These are phyloP conservation scores for Cephus sareptanus DNA, from an alignment of 2,888 invertebrate species.

Conservation along the genomic window DNA sequence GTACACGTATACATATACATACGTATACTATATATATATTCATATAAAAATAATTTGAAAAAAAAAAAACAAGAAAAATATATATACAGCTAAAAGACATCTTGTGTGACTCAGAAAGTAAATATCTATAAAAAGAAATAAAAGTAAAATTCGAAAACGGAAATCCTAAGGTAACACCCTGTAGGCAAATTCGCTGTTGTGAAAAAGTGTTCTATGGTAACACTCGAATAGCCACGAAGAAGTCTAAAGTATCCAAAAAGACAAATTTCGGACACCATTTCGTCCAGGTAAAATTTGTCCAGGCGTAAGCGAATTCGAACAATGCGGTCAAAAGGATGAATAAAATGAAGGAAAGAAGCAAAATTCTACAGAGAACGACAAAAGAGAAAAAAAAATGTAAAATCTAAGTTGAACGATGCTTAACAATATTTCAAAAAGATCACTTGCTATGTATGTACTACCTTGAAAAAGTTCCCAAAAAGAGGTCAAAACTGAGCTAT, in stretches of 20 bases:
- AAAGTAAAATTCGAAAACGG: neutral
- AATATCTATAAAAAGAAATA: neutral
- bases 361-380: neutral
- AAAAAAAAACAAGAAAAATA: neutral
- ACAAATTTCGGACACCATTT: neutral
- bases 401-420: neutral
- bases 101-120: too few relatives aligned
- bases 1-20: too few relatives aligned
- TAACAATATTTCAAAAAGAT: neutral
- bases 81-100: neutral
- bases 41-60: too few relatives aligned
- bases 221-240: neutral
- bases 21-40: too few relatives aligned
- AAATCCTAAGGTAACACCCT: neutral
- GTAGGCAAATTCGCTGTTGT: neutral
- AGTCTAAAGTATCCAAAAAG: neutral
- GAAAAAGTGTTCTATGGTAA: neutral
- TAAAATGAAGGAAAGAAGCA: neutral
- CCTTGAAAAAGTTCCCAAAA: too few relatives aligned
- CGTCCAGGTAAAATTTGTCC: neutral
- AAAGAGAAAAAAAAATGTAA: neutral
- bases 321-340: neutral
- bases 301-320: neutral
- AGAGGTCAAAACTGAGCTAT: too few relatives aligned
- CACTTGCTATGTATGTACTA: too few relatives aligned